phyloP scores from a whole-genome alignment of 2,797 vertebrate genomes.

The Tapirus indicus region DNA sequence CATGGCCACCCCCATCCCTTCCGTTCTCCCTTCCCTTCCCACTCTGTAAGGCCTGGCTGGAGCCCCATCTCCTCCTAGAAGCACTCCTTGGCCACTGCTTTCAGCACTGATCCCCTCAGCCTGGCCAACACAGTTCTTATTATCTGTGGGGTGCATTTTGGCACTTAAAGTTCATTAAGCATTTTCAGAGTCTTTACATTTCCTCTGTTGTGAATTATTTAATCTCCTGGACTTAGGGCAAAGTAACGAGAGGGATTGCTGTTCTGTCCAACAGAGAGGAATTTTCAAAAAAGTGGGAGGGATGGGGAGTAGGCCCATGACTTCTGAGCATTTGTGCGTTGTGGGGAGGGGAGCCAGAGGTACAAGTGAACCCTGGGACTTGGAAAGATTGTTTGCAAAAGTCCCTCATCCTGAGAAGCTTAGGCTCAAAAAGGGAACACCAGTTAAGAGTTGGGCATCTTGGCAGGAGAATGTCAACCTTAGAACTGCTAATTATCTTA shows the following conservation, averaged over 20 bases:
- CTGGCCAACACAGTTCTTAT: not conserved
- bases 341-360: not conserved
- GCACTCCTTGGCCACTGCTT: not conserved
- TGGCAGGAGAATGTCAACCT: not conserved
- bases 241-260: not conserved
- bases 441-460: not conserved
- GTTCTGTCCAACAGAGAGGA: not conserved
- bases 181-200: slow-evolving; percentile 54
- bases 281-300: not conserved
- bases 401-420: not conserved
- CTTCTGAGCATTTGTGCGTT: not conserved
- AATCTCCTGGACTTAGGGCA: slow-evolving; percentile 48
- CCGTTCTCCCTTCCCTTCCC: not conserved
- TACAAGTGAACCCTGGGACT: not conserved
- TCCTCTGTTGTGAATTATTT: slow-evolving; percentile 56
- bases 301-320: not conserved
- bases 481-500: slow-evolving; percentile 27
- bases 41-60: not conserved
- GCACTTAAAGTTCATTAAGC: slow-evolving; percentile 9
- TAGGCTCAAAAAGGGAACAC: not conserved
- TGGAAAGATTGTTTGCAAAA: slow-evolving; percentile 47
- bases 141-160: slow-evolving; percentile 34
- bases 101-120: not conserved
- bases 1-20: no score
- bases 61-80: not conserved